Evolutionary conservation across 2,888 invertebrate genomes (phyloP), one percentile per base, ranked within the genome.

Genomic region (Sarcophaga rosellei): DNA sequence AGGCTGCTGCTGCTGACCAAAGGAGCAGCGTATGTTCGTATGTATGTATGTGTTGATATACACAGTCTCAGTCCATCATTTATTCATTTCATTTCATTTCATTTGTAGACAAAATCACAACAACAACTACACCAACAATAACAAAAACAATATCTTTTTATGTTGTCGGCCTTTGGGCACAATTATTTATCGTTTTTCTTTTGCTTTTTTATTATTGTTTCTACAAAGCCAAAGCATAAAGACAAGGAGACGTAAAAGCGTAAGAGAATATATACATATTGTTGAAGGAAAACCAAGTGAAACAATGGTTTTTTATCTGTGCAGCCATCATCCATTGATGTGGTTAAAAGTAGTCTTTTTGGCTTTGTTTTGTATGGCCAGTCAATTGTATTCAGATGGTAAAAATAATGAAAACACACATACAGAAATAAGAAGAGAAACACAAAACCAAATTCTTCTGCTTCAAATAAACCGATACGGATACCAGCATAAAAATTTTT

Each of bases 101-200:
- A 53, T 53, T 53, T 53, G 53, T 17, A 53, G 15, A 53, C 17
- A 53, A 53, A 53, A 17, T 21, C 57, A 47, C 65, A 77, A 47
- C 44, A 20, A 25, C 44, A 65, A 79, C 53, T 53, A 44, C 47
- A 57, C 61, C 15, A 75, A 62, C 4, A 66, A 45, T 68, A 73
- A 69, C 59, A 78, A 25, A 25, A 57, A 63, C 21, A 44, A 20
- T 20, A 10, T 68, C 65, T 80, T 80, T 81, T 85, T 72, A 85
- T 85, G 68, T 80, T 86, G 83, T 77, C 86, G 90, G 91, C 92
- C 92, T 90, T 90, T 91, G 92, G 91, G 91, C 90, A 91, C 92
- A 91, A 91, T 91, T 91, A 91, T 92, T 91, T 92, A 91, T 91
- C 90, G 91, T 90, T 84, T 91, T 89, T 82, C 63, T 65, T 70